These are phyloP conservation scores for Hetaerina americana DNA, from an alignment of 1,140 invertebrate genomes.

Conservation along the genomic window DNA sequence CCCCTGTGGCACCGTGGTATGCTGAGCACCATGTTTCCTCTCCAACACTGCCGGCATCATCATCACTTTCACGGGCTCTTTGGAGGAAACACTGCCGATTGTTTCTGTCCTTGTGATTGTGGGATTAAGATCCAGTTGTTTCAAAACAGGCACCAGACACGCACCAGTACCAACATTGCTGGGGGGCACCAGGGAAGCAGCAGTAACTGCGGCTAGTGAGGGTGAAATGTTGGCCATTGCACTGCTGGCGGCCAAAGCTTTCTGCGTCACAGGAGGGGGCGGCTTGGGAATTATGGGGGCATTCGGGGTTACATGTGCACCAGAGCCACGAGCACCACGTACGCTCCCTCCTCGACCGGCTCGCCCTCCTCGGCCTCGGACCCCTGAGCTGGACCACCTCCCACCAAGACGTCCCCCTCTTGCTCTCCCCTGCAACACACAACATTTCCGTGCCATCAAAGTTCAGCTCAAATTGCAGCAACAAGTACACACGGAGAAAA, in stretches of 20 bases:
- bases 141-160: background rate
- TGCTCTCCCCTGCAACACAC: background rate
- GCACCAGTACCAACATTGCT: background rate
- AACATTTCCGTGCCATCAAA: too few species aligned
- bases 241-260: background rate
- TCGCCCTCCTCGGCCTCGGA: background rate
- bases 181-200: background rate
- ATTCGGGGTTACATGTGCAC: background rate
- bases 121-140: background rate
- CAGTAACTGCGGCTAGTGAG: background rate
- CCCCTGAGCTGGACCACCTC: background rate
- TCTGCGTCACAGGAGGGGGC: background rate
- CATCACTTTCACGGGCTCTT: background rate
- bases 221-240: background rate
- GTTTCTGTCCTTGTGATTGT: background rate
- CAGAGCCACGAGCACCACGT: background rate
- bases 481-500: too few species aligned
- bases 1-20: background rate
- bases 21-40: background rate
- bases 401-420: background rate
- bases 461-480: too few species aligned
- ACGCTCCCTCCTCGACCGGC: background rate
- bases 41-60: background rate
- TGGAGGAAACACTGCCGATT: background rate
- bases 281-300: background rate